phyloP scores from a whole-genome alignment of 2,113 vertebrate genomes.

The Gymnobelideus leadbeateri region DNA sequence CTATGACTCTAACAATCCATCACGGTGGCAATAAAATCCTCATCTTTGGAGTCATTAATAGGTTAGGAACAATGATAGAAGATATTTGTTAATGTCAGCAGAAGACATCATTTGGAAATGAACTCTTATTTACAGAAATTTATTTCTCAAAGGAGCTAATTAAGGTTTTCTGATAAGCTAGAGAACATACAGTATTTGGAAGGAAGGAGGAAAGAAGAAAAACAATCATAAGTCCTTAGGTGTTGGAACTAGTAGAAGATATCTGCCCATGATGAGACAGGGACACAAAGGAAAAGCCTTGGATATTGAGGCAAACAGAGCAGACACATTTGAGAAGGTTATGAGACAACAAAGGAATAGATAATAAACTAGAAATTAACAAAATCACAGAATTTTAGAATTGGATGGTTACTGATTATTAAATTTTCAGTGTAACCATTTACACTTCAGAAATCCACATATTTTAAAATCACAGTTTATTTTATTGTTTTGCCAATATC shows the following conservation, averaged over 20 bases:
- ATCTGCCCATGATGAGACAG: not conserved
- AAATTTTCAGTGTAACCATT: not conserved
- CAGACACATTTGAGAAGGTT: not conserved
- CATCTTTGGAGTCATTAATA: not conserved
- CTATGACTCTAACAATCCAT: not conserved
- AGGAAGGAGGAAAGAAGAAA: not conserved
- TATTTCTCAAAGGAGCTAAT: not conserved
- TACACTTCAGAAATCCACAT: not conserved
- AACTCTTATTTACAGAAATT: not conserved
- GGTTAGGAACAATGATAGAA: not conserved
- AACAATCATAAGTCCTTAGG: not conserved
- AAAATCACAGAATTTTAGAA: not conserved
- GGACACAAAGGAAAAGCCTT: not conserved
- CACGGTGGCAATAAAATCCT: not conserved
- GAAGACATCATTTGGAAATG: not conserved
- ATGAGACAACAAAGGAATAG: not conserved
- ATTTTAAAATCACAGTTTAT: not conserved
- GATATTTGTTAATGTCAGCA: not conserved
- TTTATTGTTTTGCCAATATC: not conserved
- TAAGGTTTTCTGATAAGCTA: not conserved
- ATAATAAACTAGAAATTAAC: not conserved
- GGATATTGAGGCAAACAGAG: not conserved
- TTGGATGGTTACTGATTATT: not conserved
- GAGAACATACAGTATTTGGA: not conserved
- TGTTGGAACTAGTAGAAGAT: not conserved